These are phyloP conservation scores for Sitodiplosis mosellana DNA, from an alignment of 1,140 invertebrate genomes.

Conservation along the genomic window DNA sequence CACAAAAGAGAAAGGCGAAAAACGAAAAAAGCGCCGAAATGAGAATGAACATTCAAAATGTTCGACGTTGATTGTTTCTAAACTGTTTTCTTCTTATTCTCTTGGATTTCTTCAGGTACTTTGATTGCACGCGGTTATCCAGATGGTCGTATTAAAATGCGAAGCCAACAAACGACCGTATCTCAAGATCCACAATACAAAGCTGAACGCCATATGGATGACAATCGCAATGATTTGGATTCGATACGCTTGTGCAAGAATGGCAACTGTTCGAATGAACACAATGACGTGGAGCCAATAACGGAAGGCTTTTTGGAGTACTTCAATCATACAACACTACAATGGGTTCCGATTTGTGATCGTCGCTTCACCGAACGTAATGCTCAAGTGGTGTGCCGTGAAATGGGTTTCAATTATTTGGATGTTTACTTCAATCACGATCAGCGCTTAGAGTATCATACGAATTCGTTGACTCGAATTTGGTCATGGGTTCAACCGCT, in stretches of 20 bases:
- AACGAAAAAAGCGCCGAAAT: too few species aligned
- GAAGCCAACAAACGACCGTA: slow-evolving; percentile 30
- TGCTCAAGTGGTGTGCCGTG: slow-evolving; percentile 84
- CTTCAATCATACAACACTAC: slow-evolving; percentile 83
- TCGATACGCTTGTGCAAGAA: slow-evolving; percentile 56
- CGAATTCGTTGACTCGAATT: slow-evolving; percentile 61
- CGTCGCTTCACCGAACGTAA: slow-evolving; percentile 83
- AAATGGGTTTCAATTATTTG: slow-evolving; percentile 76
- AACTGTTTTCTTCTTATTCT: too few species aligned
- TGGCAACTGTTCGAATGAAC: slow-evolving; percentile 40
- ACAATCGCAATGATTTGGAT: slow-evolving; percentile 31
- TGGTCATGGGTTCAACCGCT: slow-evolving; percentile 92
- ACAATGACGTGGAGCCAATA: slow-evolving; percentile 27
- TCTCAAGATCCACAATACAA: neutral
- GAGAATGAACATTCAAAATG: too few species aligned
- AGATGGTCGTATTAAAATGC: slow-evolving; percentile 67
- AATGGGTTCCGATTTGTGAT: slow-evolving; percentile 96
- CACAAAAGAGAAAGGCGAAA: too few species aligned
- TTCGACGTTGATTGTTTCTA: too few species aligned
- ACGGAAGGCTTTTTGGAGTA: slow-evolving; percentile 82
- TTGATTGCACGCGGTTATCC: slow-evolving; percentile 67
- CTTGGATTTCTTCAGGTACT: slow-evolving; percentile 24
- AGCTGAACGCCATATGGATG: slow-evolving; percentile 23
- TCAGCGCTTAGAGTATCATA: slow-evolving; percentile 63
- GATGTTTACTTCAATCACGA: slow-evolving; percentile 74